Evolutionary conservation across 1,140 invertebrate species (phyloP).

Genomic region (Teleogryllus occipitalis): DNA sequence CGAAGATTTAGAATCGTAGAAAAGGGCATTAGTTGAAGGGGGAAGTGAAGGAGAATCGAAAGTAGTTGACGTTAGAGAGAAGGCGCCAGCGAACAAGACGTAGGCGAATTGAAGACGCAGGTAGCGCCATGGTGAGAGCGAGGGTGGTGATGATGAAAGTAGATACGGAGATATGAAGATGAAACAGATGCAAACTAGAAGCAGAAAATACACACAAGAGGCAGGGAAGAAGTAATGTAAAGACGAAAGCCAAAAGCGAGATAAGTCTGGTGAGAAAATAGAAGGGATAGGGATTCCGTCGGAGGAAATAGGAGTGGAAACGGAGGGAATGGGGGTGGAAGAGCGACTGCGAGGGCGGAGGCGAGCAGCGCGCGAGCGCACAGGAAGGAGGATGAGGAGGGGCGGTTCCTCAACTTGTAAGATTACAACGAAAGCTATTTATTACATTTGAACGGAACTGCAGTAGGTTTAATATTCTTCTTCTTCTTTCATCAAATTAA

Average conservation of each 20-base stretch:
- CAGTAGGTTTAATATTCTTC: not conserved
- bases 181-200: not conserved
- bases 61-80: not conserved
- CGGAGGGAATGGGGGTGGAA: not conserved
- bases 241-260: too few species aligned
- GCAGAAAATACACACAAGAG: not conserved
- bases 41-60: not conserved
- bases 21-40: too few species aligned
- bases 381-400: not conserved
- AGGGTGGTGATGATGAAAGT: not conserved
- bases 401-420: not conserved
- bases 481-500: not conserved
- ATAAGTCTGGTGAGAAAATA: not conserved
- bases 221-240: not conserved
- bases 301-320: not conserved
- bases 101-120: not conserved
- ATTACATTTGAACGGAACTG: constrained; percentile 4
- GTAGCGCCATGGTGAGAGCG: not conserved
- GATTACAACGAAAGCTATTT: constrained; percentile 5
- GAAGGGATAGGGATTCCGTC: not conserved
- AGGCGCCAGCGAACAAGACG: not conserved
- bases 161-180: not conserved
- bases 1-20: too few species aligned
- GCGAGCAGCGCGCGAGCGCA: not conserved
- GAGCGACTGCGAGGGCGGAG: too few species aligned